phyloP scores from a whole-genome alignment of 2,888 invertebrate genomes.

The Hirtodrosophila duncani region DNA sequence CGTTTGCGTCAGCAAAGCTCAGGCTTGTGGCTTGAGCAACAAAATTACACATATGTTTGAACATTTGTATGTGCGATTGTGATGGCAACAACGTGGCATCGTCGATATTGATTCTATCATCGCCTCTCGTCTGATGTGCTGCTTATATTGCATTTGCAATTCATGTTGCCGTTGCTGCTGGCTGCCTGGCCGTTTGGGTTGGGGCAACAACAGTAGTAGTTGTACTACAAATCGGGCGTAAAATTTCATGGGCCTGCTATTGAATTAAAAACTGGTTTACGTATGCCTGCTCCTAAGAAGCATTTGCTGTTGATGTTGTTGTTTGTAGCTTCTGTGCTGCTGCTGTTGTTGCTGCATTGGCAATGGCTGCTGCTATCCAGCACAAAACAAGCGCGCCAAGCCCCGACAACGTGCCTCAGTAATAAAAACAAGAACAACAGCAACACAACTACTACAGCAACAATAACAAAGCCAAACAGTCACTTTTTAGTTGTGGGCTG shows the following conservation, averaged over 20 bases:
- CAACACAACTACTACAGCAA: slow-evolving; percentile 17
- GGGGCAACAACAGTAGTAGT: slow-evolving; percentile 66
- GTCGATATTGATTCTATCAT: slow-evolving; percentile 10
- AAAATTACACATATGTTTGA: slow-evolving; percentile 17
- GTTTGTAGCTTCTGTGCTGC: slow-evolving; percentile 24
- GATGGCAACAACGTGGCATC: slow-evolving; percentile 11
- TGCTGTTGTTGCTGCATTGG: slow-evolving; percentile 61
- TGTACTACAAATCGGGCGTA: slow-evolving; percentile 75
- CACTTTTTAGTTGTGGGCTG: slow-evolving; percentile 48
- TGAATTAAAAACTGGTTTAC: slow-evolving; percentile 71
- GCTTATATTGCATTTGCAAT: slow-evolving; percentile 13
- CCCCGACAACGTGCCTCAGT: slow-evolving; percentile 44
- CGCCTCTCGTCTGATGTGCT: slow-evolving; percentile 8
- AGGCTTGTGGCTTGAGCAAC: slow-evolving; percentile 21
- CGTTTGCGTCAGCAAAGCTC: slow-evolving; percentile 27
- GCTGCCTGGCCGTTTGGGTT: slow-evolving; percentile 28
- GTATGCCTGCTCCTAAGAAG: slow-evolving; percentile 22
- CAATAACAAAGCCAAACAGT: slow-evolving; percentile 36
- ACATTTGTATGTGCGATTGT: no score
- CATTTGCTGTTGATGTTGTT: slow-evolving; percentile 23
- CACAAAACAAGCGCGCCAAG: slow-evolving; percentile 36
- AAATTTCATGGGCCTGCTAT: slow-evolving; percentile 75
- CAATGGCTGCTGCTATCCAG: slow-evolving; percentile 51
- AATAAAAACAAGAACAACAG: slow-evolving; percentile 28
- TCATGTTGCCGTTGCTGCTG: slow-evolving; percentile 15